phyloP scores from a whole-genome alignment of 2,888 invertebrate genomes.

The Cosmopolites sordidus region DNA sequence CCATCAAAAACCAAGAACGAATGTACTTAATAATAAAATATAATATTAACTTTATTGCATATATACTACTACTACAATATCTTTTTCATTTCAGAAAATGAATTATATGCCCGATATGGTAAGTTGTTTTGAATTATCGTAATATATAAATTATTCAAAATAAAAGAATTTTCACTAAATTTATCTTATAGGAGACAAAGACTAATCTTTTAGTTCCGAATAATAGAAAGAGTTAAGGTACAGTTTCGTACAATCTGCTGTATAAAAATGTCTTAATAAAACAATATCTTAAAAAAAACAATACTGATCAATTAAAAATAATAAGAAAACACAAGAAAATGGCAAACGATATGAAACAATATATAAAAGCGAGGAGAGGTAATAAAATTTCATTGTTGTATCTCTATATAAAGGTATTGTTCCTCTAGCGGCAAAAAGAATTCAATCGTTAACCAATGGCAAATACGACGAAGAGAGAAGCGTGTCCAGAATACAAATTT shows the following conservation, averaged over 20 bases:
- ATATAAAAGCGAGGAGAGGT: constrained; percentile 22
- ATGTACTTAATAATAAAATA: no score
- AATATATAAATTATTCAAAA: not conserved
- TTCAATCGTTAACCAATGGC: constrained; percentile 42
- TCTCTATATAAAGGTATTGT: constrained; percentile 36
- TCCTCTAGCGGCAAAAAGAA: constrained; percentile 36
- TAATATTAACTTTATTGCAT: no score
- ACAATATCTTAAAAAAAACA: no score
- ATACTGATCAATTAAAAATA: no score
- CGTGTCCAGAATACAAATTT: constrained; percentile 42
- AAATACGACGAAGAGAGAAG: constrained; percentile 39
- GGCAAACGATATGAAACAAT: constrained; percentile 3
- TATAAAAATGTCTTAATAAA: no score
- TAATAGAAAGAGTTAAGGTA: no score
- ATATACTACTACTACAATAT: constrained; percentile 17
- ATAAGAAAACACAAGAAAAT: constrained; percentile 1
- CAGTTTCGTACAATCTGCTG: no score
- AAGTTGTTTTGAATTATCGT: constrained; percentile 20
- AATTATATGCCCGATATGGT: constrained; percentile 30
- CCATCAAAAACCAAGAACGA: no score
- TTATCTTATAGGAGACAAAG: no score
- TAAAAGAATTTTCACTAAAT: no score
- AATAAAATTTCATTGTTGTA: constrained; percentile 36
- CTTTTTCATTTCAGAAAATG: constrained; percentile 31
- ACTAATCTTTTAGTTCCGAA: no score